phyloP scores from a whole-genome alignment of 1,140 invertebrate genomes.

The Hermetia illucens region DNA sequence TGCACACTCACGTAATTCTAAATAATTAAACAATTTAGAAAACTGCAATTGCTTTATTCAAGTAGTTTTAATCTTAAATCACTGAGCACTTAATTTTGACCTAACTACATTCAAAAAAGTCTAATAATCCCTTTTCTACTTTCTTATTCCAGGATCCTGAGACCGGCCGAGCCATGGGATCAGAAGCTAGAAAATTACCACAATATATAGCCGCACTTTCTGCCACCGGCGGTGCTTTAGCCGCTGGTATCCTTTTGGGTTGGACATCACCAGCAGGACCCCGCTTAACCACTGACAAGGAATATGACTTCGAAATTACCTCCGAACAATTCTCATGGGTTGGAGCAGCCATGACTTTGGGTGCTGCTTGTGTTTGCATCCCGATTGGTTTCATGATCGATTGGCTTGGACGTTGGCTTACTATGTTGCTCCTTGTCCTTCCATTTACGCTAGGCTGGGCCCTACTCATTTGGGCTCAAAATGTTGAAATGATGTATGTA shows the following conservation, averaged over 20 bases:
- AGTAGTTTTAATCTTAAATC: too few relatives aligned
- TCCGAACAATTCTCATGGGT: slow-evolving; percentile 51
- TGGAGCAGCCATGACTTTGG: slow-evolving; percentile 51
- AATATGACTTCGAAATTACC: slow-evolving; percentile 39
- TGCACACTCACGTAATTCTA: too few relatives aligned
- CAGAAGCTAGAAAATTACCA: slow-evolving; percentile 35
- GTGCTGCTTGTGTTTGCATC: slow-evolving; percentile 54
- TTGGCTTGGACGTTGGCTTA: slow-evolving; percentile 53
- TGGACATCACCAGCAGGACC: slow-evolving; percentile 61
- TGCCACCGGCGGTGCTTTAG: slow-evolving; percentile 39
- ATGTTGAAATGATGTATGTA: slow-evolving; percentile 48
- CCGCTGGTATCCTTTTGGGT: slow-evolving; percentile 45
- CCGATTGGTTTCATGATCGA: slow-evolving; percentile 61
- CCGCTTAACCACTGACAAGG: slow-evolving; percentile 20
- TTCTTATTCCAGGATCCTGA: slow-evolving; percentile 27
- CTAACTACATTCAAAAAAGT: too few relatives aligned
- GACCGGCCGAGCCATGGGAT: slow-evolving; percentile 21
- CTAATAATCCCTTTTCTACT: too few relatives aligned
- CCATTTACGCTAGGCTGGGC: slow-evolving; percentile 65
- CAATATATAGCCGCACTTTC: slow-evolving; percentile 53
- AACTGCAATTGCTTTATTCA: too few relatives aligned
- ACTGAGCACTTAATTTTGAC: too few relatives aligned
- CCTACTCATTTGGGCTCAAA: slow-evolving; percentile 51
- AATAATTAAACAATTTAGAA: too few relatives aligned
- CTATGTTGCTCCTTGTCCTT: slow-evolving; percentile 52